A percentile compares a stretch with the other conserved stretches of the same genome.
Conservation (phyloP, 2,888 invertebrate species). For the Nasonia oneida region DNA sequence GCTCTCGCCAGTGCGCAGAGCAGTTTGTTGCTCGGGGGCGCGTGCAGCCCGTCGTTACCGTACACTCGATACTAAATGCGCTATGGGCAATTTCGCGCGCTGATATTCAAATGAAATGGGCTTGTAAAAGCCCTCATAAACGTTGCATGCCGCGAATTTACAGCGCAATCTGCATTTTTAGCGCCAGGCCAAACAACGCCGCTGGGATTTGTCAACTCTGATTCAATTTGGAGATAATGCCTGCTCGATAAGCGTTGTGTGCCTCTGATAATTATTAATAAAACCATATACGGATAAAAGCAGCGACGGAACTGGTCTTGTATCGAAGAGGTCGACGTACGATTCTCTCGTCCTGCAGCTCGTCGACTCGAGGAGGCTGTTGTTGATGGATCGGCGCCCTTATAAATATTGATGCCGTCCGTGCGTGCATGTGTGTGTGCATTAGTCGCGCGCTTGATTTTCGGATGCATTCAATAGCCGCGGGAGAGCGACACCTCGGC, state of each 20-base stretch:
- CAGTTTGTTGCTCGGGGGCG: slow-evolving; percentile 14
- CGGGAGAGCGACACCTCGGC: slow-evolving; percentile 1
- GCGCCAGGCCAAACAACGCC: neutral
- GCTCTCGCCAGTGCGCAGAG: neutral
- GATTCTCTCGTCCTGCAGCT: neutral
- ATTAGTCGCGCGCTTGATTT: neutral
- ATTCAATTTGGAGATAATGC: neutral
- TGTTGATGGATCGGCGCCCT: slow-evolving; percentile 34
- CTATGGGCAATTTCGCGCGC: slow-evolving; percentile 20
- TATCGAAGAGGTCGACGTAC: neutral
- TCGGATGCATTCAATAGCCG: slow-evolving; percentile 1
- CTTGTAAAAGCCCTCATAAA: slow-evolving; percentile 29
- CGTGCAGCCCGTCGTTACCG: neutral
- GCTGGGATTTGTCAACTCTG: neutral
- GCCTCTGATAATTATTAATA: no score
- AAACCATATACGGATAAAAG: no score
- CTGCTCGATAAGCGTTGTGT: no score
- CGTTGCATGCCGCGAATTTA: slow-evolving; percentile 16
- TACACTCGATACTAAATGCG: neutral
- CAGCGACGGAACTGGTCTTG: no score
- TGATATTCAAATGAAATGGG: slow-evolving; percentile 47
- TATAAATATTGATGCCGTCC: slow-evolving; percentile 53
- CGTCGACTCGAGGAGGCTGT: neutral
- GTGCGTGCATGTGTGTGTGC: neutral
- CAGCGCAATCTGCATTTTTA: neutral